Conservation (phyloP, 2,888 invertebrate species). For the Euclidia mi region DNA sequence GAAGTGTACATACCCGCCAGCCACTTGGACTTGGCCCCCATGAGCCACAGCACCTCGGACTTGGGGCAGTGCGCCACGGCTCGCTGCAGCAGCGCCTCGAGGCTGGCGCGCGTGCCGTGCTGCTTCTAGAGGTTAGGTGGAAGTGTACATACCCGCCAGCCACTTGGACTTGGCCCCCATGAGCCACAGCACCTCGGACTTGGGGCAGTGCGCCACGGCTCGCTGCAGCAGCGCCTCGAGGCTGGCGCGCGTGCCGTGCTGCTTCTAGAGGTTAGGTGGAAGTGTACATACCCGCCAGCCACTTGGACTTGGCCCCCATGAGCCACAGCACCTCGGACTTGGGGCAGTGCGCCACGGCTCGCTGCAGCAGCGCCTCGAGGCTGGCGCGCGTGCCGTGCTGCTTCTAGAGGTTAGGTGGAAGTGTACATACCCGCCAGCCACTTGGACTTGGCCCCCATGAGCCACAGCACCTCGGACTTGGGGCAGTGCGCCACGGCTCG, state of each 20-base stretch:
- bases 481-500: constrained; percentile 99
- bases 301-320: constrained; percentile 99
- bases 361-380: constrained; percentile 96
- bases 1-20: constrained; percentile 92
- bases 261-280: constrained; percentile 98
- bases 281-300: constrained; percentile 94
- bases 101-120: constrained; percentile 97
- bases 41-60: constrained; percentile 99
- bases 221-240: constrained; percentile 97
- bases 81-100: constrained; percentile 96
- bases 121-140: constrained; percentile 99
- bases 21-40: constrained; percentile 99
- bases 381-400: constrained; percentile 98
- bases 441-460: constrained; percentile 99
- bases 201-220: constrained; percentile 99
- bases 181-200: constrained; percentile 99
- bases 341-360: constrained; percentile 99
- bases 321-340: constrained; percentile 99
- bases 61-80: constrained; percentile 99
- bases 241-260: constrained; percentile 97
- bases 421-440: constrained; percentile 95
- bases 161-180: constrained; percentile 99
- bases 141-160: constrained; percentile 92
- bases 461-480: constrained; percentile 99
- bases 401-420: constrained; percentile 98